Percentiles rank a stretch among this genome's conserved stretches.
phyloP scores from a whole-genome alignment of 2,888 invertebrate species.

The Alviniconcha strummeri region DNA sequence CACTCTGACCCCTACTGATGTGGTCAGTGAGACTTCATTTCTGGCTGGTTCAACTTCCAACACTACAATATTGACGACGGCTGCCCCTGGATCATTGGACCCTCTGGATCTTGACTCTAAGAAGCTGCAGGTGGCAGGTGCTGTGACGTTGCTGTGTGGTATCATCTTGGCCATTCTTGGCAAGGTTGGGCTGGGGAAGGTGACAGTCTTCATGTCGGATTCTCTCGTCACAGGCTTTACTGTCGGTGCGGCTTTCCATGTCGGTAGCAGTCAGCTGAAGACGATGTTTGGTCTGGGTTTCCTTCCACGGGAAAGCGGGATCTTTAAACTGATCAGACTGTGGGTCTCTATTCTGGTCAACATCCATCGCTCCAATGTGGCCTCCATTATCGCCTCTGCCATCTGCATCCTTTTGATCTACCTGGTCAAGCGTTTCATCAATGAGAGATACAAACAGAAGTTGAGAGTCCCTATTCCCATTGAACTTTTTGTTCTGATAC shows the following conservation, averaged over 20 bases:
- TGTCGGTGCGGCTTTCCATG: slow-evolving; percentile 88
- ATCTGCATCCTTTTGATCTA: slow-evolving; percentile 63
- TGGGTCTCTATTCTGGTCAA: slow-evolving; percentile 50
- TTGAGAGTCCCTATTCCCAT: slow-evolving; percentile 70
- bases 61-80: neutral
- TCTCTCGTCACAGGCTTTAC: slow-evolving; percentile 87
- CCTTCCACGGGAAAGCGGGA: slow-evolving; percentile 33
- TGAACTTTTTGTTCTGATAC: slow-evolving; percentile 64
- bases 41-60: neutral
- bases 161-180: slow-evolving; percentile 45
- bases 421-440: slow-evolving; percentile 56
- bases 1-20: neutral
- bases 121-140: slow-evolving; percentile 50
- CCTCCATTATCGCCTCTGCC: slow-evolving; percentile 46
- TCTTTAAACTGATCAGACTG: slow-evolving; percentile 31
- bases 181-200: slow-evolving; percentile 50
- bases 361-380: slow-evolving; percentile 41
- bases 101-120: slow-evolving; percentile 3
- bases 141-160: slow-evolving; percentile 49
- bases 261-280: slow-evolving; percentile 82
- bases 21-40: neutral
- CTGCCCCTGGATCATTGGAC: neutral
- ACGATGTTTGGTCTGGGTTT: slow-evolving; percentile 67
- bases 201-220: slow-evolving; percentile 54
- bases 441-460: slow-evolving; percentile 72